phyloP scores from a whole-genome alignment of 2,113 vertebrate genomes.

The Oxyruncus cristatus region DNA sequence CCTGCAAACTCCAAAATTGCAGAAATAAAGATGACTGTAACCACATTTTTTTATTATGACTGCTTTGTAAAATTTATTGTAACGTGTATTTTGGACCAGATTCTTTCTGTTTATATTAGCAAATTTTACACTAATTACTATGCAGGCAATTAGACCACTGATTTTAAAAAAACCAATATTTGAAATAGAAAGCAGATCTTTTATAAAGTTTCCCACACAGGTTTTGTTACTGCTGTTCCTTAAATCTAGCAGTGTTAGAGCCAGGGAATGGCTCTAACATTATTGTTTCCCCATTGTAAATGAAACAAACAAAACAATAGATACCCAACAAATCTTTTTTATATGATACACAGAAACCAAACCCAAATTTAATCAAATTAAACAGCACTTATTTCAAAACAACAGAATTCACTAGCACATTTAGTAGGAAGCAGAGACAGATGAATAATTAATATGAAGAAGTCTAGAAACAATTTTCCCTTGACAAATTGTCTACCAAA shows the following conservation, averaged over 20 bases:
- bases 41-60: not conserved
- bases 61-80: not conserved
- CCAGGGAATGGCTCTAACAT: too few relatives aligned
- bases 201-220: not conserved
- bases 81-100: not conserved
- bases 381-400: not conserved
- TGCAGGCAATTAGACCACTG: not conserved
- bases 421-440: not conserved
- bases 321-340: not conserved
- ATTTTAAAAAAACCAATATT: fast-evolving
- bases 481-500: not conserved
- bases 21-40: not conserved
- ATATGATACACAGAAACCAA: not conserved
- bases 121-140: not conserved
- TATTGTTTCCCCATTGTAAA: not conserved
- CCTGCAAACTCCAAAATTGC: not conserved
- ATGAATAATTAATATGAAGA: not conserved
- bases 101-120: not conserved
- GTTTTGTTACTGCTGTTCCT: not conserved
- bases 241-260: not conserved
- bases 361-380: not conserved
- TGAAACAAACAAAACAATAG: not conserved
- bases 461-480: not conserved
- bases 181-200: not conserved
- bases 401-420: not conserved